phyloP scores from a whole-genome alignment of 1,140 invertebrate genomes.

The Sitophilus oryzae region DNA sequence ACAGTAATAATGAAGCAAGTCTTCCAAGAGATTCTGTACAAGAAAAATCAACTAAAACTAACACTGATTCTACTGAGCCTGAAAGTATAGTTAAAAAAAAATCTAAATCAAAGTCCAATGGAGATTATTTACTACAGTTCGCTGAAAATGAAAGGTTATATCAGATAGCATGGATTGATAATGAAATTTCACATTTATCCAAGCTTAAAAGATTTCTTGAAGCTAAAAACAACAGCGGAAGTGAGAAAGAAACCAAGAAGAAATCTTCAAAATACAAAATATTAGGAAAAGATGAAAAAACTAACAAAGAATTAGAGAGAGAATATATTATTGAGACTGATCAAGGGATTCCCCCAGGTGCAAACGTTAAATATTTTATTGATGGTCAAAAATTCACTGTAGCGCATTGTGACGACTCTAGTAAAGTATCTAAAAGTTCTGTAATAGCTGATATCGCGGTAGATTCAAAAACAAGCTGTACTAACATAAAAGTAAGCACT shows the following conservation, averaged over 20 bases:
- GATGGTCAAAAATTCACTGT: conserved; percentile 20
- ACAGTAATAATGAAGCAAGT: not conserved
- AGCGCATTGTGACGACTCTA: not conserved
- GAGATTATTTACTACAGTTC: conserved; percentile 33
- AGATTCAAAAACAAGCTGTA: conserved; percentile 19
- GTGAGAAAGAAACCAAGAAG: not conserved
- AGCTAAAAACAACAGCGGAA: not conserved
- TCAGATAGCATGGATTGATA: conserved; percentile 39
- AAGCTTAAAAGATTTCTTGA: conserved; percentile 29
- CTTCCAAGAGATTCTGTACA: not conserved
- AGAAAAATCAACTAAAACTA: not conserved
- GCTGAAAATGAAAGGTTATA: conserved; percentile 37
- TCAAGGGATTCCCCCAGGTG: not conserved
- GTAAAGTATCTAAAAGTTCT: not conserved
- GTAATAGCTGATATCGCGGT: conserved; percentile 26
- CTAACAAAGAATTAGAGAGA: conserved; percentile 4
- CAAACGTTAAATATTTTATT: conserved; percentile 16
- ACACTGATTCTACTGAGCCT: not conserved
- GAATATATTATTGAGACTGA: conserved; percentile 30
- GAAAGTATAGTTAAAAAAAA: no score
- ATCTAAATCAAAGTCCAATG: not conserved
- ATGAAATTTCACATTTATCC: conserved; percentile 37
- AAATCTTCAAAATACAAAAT: conserved; percentile 4
- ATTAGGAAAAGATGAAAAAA: conserved; percentile 5
- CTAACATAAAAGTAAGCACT: conserved; percentile 29